Evolutionary conservation across 2,113 vertebrate species (phyloP).

Genomic region (Strix aluco): DNA sequence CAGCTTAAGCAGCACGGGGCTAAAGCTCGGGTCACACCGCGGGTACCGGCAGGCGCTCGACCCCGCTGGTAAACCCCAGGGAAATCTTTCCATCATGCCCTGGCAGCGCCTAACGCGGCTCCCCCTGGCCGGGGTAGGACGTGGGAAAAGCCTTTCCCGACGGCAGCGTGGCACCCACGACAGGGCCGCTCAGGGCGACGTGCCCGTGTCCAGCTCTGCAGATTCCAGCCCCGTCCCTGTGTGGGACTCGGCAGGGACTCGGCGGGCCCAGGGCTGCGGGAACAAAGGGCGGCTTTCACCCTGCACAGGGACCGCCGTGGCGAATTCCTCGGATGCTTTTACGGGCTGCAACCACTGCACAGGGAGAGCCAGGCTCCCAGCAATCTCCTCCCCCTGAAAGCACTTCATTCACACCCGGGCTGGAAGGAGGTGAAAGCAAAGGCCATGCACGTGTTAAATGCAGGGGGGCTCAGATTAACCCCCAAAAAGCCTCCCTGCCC

Average conservation of each 20-base stretch:
- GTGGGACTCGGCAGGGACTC: not conserved
- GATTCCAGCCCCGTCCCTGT: not conserved
- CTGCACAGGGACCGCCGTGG: not conserved
- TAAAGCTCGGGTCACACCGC: not conserved
- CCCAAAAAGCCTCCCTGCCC: not conserved
- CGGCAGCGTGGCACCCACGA: not conserved
- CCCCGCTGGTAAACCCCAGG: accelerated
- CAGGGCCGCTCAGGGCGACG: not conserved
- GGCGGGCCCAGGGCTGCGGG: not conserved
- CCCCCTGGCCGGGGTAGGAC: not conserved
- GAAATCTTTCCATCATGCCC: not conserved
- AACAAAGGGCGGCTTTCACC: constrained; percentile 45
- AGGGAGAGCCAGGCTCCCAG: not conserved
- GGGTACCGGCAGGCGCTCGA: not conserved
- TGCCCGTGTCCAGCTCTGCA: not conserved
- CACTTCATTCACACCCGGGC: not conserved
- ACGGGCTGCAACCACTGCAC: constrained; percentile 4
- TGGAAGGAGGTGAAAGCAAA: constrained; percentile 32
- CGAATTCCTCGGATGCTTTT: constrained; percentile 52
- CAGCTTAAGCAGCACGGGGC: not conserved
- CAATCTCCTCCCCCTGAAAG: constrained; percentile 41
- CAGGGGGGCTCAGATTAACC: not conserved
- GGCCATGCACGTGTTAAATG: not conserved
- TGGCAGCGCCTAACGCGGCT: not conserved
- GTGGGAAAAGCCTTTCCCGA: accelerated